Evolutionary conservation across 2,113 vertebrate genomes (phyloP), one percentile per base, ranked within the genome.

Genomic region (Poeciliopsis turrubarensis): DNA sequence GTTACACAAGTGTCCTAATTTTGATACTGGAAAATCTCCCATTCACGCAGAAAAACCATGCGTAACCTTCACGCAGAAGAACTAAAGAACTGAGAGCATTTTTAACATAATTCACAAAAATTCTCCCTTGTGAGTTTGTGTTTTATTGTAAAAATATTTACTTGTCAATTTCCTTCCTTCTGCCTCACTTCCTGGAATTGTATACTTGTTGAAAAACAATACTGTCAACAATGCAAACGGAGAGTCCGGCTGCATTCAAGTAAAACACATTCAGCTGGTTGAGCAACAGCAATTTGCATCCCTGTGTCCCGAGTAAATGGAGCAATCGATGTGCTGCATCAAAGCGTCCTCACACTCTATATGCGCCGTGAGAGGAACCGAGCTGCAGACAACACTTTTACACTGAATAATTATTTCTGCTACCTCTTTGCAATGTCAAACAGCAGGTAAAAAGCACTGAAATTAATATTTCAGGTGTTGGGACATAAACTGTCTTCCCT

Each of bases 201-300:
- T 1, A 11, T 19, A 31, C 51, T 39, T 72, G 9, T 15, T 44
- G 3, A 67, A 44, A 57, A n/a, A 13, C 5, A 9, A 30, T 51
- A 9, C 54, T 68, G 8, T 5, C 41, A 30, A 30, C 3, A 47
- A 30, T 19, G 15, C 5, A 60, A 60, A 70, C 25, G 10, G 29
- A 39, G 31, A 63, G 15, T 79, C 0, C 32, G 80, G 60, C 22
- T 26, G n/a, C 14, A 65, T 27, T 25, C 72, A 86, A 64, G 63
- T 41, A 47, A 88, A 76, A 86, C 60, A 72, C 29, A 77, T 19
- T 60, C 60, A 84, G 68, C 61, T 73, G 62, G 54, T 86, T 81
- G 87, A 89, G 86, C 88, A 85, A 79, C 54, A 91, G 66, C 80
- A 68, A 91, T 88, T 86, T 73, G 61, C 19, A 64, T 82, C 77